Evolutionary conservation across 2,797 vertebrate genomes (phyloP).

Genomic region (Phrynocephalus vlangalii): DNA sequence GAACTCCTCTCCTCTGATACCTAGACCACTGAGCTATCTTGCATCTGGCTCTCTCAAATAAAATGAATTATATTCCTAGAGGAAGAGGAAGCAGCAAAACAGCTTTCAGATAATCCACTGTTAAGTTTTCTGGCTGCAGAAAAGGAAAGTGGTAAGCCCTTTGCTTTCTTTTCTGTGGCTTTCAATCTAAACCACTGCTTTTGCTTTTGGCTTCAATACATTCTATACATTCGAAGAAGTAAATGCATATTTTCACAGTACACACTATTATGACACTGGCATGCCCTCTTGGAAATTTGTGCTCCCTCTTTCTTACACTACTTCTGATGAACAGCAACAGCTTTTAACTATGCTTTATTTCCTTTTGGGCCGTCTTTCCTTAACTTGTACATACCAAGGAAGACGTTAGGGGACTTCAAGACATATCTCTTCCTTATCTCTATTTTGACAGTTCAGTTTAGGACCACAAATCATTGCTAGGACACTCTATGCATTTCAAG

Average conservation of each 20-base stretch:
- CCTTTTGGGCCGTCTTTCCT: constrained; percentile 49
- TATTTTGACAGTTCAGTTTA: background rate
- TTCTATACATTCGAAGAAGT: constrained; percentile 71
- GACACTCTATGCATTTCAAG: background rate
- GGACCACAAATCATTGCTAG: background rate
- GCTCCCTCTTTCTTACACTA: constrained; percentile 31
- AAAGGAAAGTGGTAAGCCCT: constrained; percentile 77
- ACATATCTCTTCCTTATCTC: too few species aligned
- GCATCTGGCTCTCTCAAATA: constrained; percentile 51
- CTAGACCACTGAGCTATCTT: background rate
- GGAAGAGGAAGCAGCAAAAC: constrained; percentile 61
- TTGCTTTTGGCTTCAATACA: constrained; percentile 72
- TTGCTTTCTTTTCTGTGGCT: constrained; percentile 77
- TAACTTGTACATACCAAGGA: constrained; percentile 23
- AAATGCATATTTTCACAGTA: constrained; percentile 53
- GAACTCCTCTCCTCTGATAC: too few species aligned
- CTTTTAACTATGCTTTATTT: constrained; percentile 47
- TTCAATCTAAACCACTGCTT: constrained; percentile 79
- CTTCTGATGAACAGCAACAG: constrained; percentile 45
- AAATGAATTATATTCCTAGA: constrained; percentile 60
- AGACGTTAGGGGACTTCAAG: background rate
- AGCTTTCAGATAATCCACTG: constrained; percentile 68
- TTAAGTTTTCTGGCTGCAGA: constrained; percentile 77
- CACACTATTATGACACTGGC: constrained; percentile 26
- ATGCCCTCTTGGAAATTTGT: background rate